Evolutionary conservation across 2,113 vertebrate genomes (phyloP).

Genomic region (Sceloporus tristichus): DNA sequence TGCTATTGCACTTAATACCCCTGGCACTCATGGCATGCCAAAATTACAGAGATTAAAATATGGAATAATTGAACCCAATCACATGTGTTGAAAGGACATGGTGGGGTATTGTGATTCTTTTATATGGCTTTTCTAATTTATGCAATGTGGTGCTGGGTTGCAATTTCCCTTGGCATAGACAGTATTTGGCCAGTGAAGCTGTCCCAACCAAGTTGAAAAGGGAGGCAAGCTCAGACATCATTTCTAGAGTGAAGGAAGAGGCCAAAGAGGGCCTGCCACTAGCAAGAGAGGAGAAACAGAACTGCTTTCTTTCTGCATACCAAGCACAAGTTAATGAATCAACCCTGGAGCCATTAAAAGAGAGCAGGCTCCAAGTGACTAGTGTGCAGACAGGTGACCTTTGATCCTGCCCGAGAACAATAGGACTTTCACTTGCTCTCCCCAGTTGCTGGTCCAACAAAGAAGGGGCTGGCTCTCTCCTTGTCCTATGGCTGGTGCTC

Average conservation of each 20-base stretch:
- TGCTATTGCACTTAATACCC: neutral
- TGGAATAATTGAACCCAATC: neutral
- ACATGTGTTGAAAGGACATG: neutral
- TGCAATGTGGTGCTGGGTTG: neutral
- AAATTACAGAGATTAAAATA: neutral
- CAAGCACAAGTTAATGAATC: constrained; percentile 28
- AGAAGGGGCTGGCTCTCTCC: neutral
- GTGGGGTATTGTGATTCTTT: neutral
- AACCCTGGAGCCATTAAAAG: constrained; percentile 38
- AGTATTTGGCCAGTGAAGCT: neutral
- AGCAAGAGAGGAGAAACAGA: constrained; percentile 7
- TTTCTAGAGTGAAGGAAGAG: neutral
- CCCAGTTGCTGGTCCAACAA: neutral
- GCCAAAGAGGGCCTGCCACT: neutral
- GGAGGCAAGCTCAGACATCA: neutral
- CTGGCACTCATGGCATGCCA: too few species aligned
- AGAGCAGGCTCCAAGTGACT: neutral
- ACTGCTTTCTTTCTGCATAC: constrained; percentile 8
- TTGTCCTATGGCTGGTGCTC: neutral
- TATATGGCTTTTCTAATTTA: neutral
- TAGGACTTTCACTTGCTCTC: constrained; percentile 11
- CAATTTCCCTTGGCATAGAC: neutral
- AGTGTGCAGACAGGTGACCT: constrained; percentile 39
- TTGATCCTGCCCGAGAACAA: constrained; percentile 28
- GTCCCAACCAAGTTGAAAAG: neutral